Evolutionary conservation across 2,888 invertebrate genomes (phyloP), one percentile per base, ranked within the genome.

Genomic region (Perizoma affinitatum): DNA sequence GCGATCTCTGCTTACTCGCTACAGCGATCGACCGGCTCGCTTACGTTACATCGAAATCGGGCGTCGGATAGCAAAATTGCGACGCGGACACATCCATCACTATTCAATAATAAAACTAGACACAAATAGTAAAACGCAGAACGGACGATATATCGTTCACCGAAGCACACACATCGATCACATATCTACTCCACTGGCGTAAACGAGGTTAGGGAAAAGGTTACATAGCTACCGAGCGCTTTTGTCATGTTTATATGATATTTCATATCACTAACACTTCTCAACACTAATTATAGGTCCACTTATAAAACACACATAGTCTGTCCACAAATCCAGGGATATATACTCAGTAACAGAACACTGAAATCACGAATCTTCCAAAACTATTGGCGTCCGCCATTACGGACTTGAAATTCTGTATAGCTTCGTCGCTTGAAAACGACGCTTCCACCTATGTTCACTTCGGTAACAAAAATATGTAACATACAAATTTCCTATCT

Each of bases 161-260:
- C 93, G 93, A 94, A 94, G 94, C 94, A 94, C 94, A 94, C 90
- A 94, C 94, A 94, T 94, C 94, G 94, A 94, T 95, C 94, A 94
- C 93, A 93, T 94, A 94, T 94, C 94, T 94, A 94, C 94, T 94
- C 94, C 94, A 94, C 94, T 94, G 94, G 94, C 94, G 94, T 94
- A 94, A 95, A 94, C 94, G 95, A 95, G 95, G 95, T 95, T 95
- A 95, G 94, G 94, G 94, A 94, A 94, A 94, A 94, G 94, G 94
- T 94, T 94, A 93, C 93, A 93, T 93, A 93, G 94, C 94, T 90
- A 86, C 86, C 85, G 82, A 83, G 82, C 87, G 89, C 93, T 94
- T 94, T 89, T 87, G 90, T 92, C 90, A 90, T 88, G 84, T 81
- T 84, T 87, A 83, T 83, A 76, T 80, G 86, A 84, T 89, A 88